Base-by-base conservation (phyloP, 2,113 vertebrate genomes). In the Panthera uncia region DNA sequence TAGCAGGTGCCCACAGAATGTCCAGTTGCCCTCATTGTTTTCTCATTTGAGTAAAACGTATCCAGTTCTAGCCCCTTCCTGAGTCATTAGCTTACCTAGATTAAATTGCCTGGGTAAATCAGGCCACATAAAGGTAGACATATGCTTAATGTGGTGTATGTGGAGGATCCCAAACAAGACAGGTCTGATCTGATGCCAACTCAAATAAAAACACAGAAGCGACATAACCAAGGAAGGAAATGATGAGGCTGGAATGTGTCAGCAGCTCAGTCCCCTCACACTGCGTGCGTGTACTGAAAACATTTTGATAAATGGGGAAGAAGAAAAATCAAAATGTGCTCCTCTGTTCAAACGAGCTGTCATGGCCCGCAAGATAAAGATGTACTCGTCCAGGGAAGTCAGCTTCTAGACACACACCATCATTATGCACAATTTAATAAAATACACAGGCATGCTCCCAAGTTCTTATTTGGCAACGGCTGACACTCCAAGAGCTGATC, bases 381-480 rank as follows among this genome's bases (percentile, higher is more conserved):
- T 36, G 83, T 61, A 4, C 50, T 63, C 4, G 0, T 85, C 96
- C 66, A 29, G 91, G 82, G 95, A 96, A 41, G 89, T 95, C 85
- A 38, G 76, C 63, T 92, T 91, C 86, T 61, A 97, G 96, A 92
- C 83, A 76, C 92, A 87, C 89, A 80, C 92, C 76, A 74, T 96
- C 92, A 97, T 92, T 92, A 97, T 89, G 95, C 74, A 63, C 96
- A 83, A 63, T 95, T 97, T 96, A 97, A 96, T 96, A 97, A 97
- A 79, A 96, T 90, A 95, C 96, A 71, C 89, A 94, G 95, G 88
- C 97, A 78, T 88, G 94, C 95, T 96, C 90, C 83, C 0, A 73
- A 80, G 89, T 27, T 95, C 92, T 84, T 69, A 66, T 86, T 94
- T 97, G 96, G 98, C 96, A 95, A 88, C 19, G 52, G 80, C 89